Evolutionary conservation across 2,113 vertebrate genomes (phyloP).

Genomic region (Thomomys bottae): DNA sequence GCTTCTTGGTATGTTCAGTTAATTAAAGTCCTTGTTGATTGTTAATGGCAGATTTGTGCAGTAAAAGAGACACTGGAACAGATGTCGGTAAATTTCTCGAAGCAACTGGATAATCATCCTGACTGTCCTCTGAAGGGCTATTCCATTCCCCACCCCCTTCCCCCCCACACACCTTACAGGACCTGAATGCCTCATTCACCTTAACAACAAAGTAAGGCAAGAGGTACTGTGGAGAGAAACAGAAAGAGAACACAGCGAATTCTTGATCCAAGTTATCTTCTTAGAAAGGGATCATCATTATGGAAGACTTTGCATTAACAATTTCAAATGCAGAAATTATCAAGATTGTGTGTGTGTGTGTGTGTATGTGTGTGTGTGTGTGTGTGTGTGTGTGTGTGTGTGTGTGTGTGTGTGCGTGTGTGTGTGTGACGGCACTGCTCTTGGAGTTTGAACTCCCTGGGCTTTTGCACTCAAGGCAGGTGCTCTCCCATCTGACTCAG

Average conservation of each 20-base stretch:
- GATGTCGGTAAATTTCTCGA: slow-evolving; percentile 78
- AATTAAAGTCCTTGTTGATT: slow-evolving; percentile 79
- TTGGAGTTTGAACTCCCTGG: no score
- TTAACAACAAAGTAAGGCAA: background rate
- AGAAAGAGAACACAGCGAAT: background rate
- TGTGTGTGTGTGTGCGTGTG: no score
- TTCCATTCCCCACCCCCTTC: background rate
- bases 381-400: no score
- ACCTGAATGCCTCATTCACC: background rate
- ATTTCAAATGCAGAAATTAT: background rate
- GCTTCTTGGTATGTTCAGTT: slow-evolving; percentile 67
- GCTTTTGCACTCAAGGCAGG: no score
- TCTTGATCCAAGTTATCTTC: slow-evolving; percentile 3
- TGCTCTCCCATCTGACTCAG: no score
- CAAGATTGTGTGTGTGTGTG: background rate
- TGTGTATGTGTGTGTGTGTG: no score
- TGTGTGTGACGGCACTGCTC: no score
- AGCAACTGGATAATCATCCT: slow-evolving; percentile 65
- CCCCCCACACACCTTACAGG: background rate
- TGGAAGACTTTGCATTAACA: background rate
- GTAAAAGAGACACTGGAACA: slow-evolving; percentile 77
- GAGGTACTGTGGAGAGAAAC: background rate
- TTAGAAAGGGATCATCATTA: background rate
- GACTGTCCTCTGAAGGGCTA: slow-evolving; percentile 2
- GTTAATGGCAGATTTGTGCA: slow-evolving; percentile 75